Percentiles rank a stretch among this genome's conserved stretches.
Conservation (phyloP, 2,797 vertebrate species). For the Myotis vivesi region DNA sequence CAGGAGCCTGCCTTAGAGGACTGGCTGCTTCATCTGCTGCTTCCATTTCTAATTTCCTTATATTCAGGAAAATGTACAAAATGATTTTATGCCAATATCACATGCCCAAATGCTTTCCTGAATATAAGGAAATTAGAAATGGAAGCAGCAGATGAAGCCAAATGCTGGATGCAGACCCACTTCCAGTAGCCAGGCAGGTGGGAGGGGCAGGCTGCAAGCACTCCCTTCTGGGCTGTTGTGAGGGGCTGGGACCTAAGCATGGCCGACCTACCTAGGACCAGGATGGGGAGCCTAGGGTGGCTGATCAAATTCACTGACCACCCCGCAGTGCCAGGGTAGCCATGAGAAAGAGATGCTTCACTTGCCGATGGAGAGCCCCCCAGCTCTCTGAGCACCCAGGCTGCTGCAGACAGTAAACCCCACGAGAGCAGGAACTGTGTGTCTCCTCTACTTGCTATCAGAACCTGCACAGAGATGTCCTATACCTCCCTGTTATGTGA, state of each 20-base stretch:
- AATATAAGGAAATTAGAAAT: no score
- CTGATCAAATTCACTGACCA: neutral
- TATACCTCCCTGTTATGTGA: neutral
- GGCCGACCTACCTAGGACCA: neutral
- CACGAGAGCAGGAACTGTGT: fast-evolving
- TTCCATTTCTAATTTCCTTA: no score
- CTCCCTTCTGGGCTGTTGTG: neutral
- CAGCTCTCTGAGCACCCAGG: neutral
- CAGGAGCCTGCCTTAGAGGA: no score
- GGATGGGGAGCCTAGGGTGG: neutral
- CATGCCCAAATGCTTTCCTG: no score
- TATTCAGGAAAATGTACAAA: no score
- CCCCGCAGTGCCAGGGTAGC: neutral
- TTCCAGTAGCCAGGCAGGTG: neutral
- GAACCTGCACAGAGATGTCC: fast-evolving
- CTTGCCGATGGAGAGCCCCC: neutral
- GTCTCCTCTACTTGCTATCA: neutral
- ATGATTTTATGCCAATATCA: no score
- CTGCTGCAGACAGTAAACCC: neutral
- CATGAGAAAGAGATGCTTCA: neutral
- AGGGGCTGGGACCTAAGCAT: neutral
- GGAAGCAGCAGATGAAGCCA: no score
- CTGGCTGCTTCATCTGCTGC: no score
- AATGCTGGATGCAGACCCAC: neutral
- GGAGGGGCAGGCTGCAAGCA: neutral